A percentile compares a stretch with the other conserved stretches of the same genome.
phyloP scores from a whole-genome alignment of 2,797 vertebrate genomes.

The Pygocentrus nattereri region DNA sequence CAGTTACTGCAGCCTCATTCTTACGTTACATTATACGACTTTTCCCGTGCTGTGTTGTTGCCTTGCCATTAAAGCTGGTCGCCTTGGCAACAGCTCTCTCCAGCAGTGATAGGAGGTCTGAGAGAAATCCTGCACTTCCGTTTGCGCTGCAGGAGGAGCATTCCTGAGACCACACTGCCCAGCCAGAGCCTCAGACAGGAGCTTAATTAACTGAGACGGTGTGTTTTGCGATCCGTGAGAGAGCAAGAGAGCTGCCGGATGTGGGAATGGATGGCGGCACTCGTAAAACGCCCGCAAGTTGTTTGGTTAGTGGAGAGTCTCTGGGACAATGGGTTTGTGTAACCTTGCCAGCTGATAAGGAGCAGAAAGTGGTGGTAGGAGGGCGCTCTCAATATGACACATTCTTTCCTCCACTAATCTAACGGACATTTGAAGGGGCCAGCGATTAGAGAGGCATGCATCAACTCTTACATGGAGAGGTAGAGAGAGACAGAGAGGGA shows the following conservation, averaged over 20 bases:
- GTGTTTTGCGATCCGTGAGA: constrained; percentile 9
- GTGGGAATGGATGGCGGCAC: background rate
- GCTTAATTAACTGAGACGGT: constrained; percentile 22
- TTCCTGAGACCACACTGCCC: constrained; percentile 17
- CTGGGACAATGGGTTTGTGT: constrained; percentile 30
- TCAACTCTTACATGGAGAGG: constrained; percentile 39
- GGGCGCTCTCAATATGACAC: constrained; percentile 35
- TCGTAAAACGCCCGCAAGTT: constrained; percentile 5
- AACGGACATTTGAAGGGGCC: constrained; percentile 65
- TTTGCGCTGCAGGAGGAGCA: constrained; percentile 35
- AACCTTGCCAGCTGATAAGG: constrained; percentile 38
- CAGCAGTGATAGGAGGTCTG: constrained; percentile 55
- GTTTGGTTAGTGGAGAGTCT: constrained; percentile 38
- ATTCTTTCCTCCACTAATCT: constrained; percentile 60
- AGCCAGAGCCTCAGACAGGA: background rate
- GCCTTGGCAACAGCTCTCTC: constrained; percentile 65
- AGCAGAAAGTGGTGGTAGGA: constrained; percentile 12
- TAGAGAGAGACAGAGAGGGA: constrained; percentile 26
- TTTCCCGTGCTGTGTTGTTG: constrained; percentile 46
- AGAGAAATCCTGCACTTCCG: constrained; percentile 46
- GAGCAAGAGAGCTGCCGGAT: background rate
- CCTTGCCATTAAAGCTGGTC: constrained; percentile 57
- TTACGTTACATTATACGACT: constrained; percentile 36
- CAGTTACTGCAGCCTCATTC: constrained; percentile 44
- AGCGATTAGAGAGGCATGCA: constrained; percentile 68